These are phyloP conservation scores for Melieria crassipennis DNA, from an alignment of 2,888 invertebrate species.

Conservation along the genomic window DNA sequence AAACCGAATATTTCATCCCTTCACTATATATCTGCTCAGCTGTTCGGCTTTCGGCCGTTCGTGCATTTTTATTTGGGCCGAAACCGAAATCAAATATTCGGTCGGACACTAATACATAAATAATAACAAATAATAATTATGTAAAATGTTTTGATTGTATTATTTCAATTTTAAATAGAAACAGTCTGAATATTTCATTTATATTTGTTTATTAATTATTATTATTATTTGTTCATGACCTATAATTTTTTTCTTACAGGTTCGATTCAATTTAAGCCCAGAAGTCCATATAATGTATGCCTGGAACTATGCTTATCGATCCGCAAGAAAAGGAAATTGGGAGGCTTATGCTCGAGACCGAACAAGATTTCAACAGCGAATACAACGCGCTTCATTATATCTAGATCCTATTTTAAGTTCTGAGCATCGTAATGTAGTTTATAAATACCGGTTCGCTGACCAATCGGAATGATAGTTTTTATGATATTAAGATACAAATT, in stretches of 20 bases:
- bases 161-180: background rate
- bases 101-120: no score
- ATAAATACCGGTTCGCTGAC: constrained; percentile 52
- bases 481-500: background rate
- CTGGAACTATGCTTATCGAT: constrained; percentile 72
- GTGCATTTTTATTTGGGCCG: no score
- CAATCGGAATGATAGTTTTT: background rate
- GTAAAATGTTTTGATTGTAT: no score
- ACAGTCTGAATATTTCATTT: background rate
- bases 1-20: no score
- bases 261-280: constrained; percentile 70
- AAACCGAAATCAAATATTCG: no score
- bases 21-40: no score
- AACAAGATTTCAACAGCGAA: constrained; percentile 57
- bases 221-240: no score
- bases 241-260: constrained; percentile 64
- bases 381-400: constrained; percentile 50
- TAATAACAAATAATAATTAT: no score
- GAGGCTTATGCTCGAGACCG: constrained; percentile 69
- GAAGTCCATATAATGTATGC: constrained; percentile 71
- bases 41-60: no score
- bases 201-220: no score
- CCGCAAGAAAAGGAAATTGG: constrained; percentile 72
- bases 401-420: constrained; percentile 55
- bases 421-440: constrained; percentile 60